Conservation (phyloP, 2,888 invertebrate genomes). For the Julus scandinavius region DNA sequence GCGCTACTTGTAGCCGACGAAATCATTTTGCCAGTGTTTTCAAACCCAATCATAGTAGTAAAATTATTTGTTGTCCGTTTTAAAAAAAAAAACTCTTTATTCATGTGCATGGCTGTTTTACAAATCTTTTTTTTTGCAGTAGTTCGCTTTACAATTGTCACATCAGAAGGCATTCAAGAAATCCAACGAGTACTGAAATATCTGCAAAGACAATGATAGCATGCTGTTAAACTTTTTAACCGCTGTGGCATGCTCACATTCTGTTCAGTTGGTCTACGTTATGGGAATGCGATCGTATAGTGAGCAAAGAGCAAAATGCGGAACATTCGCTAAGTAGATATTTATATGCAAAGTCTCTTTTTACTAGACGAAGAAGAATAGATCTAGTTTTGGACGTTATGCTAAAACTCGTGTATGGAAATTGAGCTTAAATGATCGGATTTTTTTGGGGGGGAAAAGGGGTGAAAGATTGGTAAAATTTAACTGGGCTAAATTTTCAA, state of each 20-base stretch:
- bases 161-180: neutral
- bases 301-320: too few species aligned
- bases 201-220: neutral
- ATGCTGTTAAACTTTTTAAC: neutral
- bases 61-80: slow-evolving; percentile 2
- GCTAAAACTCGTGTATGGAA: too few species aligned
- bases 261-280: neutral
- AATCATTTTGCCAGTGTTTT: neutral
- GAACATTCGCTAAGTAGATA: too few species aligned
- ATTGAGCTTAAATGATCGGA: too few species aligned
- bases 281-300: too few species aligned
- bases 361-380: too few species aligned
- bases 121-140: neutral
- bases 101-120: neutral
- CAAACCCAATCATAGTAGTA: neutral
- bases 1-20: neutral
- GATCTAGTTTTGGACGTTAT: too few species aligned
- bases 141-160: neutral
- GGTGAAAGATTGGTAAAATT: too few species aligned
- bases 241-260: neutral
- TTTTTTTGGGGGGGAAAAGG: too few species aligned
- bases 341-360: too few species aligned
- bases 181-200: neutral
- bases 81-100: neutral
- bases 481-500: too few species aligned